Base-by-base conservation (phyloP, 2,888 invertebrate species). In the Dromius quadrimaculatus region DNA sequence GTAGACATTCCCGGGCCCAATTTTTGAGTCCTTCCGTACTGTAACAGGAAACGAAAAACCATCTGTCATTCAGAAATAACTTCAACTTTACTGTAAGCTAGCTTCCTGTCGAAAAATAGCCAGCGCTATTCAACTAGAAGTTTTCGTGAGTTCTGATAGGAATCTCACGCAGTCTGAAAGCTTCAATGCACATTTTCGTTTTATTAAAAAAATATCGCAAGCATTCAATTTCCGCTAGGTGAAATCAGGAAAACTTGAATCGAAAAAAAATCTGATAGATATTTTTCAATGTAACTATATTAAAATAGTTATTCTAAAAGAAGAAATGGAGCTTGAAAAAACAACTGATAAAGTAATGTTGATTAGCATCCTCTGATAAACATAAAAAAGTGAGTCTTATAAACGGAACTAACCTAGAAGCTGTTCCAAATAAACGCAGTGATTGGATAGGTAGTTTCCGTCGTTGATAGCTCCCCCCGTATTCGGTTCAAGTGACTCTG, bases 381-480 rank as follows among this genome's bases (percentile, higher is more conserved):
- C 32, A 6, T 32, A 32, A 6, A 32, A 6, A 6, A 6, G 9
- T 32, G 32, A 32, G 9, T 6, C 9, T 6, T 6, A 32, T 32
- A 32, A 43, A 11, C 1, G 9, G 11, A 28, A 45, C 22, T 47
- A 19, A 70, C 70, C 70, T 62, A 86, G 80, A 74, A 87, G 81
- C 78, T 86, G 85, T 78, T 87, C 86, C 76, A 86, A 81, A 79
- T 86, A 86, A 75, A 85, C 84, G 79, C 85, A 86, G 78, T 84
- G 83, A 77, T 82, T 84, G 76, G 85, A 84, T 76, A 84, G 83
- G 81, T 85, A 85, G 76, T 84, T 77, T 77, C 82, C 72, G 79
- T 83, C 79, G 77, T 84, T 73, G 83, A 81, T 74, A 82, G 79
- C 74, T 77, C 80, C 74, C 79, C 81, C 22, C 83, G 83, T 79